These are phyloP conservation scores for Athrips mouffetella DNA, from an alignment of 2,888 invertebrate genomes.

Conservation along the genomic window DNA sequence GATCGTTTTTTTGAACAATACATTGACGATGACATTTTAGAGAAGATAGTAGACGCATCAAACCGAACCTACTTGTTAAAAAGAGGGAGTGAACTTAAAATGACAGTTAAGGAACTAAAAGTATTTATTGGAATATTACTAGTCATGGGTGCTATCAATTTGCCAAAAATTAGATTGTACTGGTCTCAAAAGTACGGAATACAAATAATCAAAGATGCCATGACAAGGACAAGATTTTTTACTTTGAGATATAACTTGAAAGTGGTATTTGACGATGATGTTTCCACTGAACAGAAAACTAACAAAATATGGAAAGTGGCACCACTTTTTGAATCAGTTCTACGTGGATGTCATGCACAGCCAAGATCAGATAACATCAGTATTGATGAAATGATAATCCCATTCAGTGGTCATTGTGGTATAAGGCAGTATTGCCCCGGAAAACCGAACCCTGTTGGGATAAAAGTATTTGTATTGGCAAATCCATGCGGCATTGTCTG, in stretches of 20 bases:
- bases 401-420: slow-evolving; percentile 19
- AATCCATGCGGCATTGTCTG: slow-evolving; percentile 22
- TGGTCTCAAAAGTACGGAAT: slow-evolving; percentile 11
- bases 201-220: slow-evolving; percentile 7
- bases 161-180: slow-evolving; percentile 6
- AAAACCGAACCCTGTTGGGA: slow-evolving; percentile 24
- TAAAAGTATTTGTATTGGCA: slow-evolving; percentile 27
- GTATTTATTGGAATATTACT: neutral
- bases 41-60: too few species aligned
- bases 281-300: neutral
- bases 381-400: slow-evolving; percentile 25
- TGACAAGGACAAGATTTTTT: slow-evolving; percentile 4
- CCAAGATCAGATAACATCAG: slow-evolving; percentile 7
- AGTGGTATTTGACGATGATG: slow-evolving; percentile 14
- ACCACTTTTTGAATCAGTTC: slow-evolving; percentile 13
- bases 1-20: too few species aligned
- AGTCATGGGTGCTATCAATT: neutral
- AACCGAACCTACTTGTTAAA: neutral
- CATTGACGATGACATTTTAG: too few species aligned
- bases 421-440: slow-evolving; percentile 22
- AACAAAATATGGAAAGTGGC: slow-evolving; percentile 17
- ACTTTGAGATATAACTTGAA: slow-evolving; percentile 10
- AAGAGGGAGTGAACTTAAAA: neutral
- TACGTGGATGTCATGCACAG: slow-evolving; percentile 9
- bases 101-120: neutral